phyloP scores from a whole-genome alignment of 2,888 invertebrate species.

The Harpalus rufipes region DNA sequence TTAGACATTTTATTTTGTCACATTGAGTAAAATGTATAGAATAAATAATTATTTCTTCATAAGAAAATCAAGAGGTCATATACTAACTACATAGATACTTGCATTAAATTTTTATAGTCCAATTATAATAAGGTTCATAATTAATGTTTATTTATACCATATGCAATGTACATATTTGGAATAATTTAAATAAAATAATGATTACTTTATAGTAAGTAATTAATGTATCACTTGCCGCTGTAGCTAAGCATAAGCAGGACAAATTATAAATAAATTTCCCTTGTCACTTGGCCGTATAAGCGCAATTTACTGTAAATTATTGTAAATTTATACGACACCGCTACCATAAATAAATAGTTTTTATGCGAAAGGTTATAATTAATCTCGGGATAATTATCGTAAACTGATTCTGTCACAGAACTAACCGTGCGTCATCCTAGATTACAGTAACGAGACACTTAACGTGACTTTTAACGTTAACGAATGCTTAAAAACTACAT shows the following conservation, averaged over 20 bases:
- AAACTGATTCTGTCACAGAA: conserved; percentile 36
- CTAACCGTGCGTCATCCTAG: neutral
- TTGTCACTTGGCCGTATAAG: conserved; percentile 6
- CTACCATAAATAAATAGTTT: conserved; percentile 14
- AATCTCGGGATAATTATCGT: conserved; percentile 27
- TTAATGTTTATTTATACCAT: neutral
- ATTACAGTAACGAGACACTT: neutral
- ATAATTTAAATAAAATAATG: conserved; percentile 8
- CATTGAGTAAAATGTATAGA: no score
- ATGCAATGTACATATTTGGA: neutral
- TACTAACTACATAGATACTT: neutral
- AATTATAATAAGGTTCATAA: neutral
- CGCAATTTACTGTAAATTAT: conserved; percentile 30
- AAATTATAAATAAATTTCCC: conserved; percentile 36
- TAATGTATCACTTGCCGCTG: neutral
- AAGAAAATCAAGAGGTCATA: neutral
- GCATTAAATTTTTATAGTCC: neutral
- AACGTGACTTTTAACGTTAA: neutral
- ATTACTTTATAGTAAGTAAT: neutral
- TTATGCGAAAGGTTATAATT: conserved; percentile 37
- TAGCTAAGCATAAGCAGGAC: neutral
- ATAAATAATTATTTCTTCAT: no score
- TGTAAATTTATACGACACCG: conserved; percentile 34
- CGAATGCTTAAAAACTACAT: neutral
- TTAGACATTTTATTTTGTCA: no score